Evolutionary conservation across 2,888 invertebrate species (phyloP).

Genomic region (Pardosa pseudoannulata): DNA sequence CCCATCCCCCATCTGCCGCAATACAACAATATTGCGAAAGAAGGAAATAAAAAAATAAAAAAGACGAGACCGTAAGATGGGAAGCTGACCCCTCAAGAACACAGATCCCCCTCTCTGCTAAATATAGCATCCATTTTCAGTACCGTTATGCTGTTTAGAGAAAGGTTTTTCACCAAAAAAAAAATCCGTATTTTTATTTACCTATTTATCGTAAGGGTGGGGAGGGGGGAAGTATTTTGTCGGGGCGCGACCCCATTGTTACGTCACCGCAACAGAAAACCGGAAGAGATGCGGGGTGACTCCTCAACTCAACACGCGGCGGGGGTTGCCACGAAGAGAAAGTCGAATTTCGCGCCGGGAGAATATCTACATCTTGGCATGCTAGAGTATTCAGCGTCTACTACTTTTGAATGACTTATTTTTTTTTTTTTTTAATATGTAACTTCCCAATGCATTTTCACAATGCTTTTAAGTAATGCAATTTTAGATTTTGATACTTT

Average conservation of each 20-base stretch:
- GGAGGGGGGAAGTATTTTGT: constrained; percentile 36
- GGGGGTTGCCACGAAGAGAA: constrained; percentile 14
- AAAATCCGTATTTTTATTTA: constrained; percentile 66
- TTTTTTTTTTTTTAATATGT: too few relatives aligned
- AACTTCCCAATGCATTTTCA: too few relatives aligned
- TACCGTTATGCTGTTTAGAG: constrained; percentile 47
- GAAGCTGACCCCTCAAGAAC: constrained; percentile 61
- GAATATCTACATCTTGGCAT: background rate
- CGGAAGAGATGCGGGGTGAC: constrained; percentile 53
- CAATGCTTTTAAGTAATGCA: too few relatives aligned
- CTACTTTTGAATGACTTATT: too few relatives aligned
- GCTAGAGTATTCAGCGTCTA: too few relatives aligned
- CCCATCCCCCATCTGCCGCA: constrained; percentile 38
- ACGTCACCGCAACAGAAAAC: constrained; percentile 60
- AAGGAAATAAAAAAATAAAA: too few relatives aligned
- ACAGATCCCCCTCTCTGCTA: constrained; percentile 21
- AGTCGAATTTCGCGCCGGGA: background rate
- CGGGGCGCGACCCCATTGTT: constrained; percentile 49
- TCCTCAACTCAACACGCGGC: constrained; percentile 25
- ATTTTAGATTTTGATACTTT: too few relatives aligned
- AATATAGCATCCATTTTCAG: constrained; percentile 53
- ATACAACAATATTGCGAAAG: constrained; percentile 49
- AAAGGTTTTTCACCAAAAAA: constrained; percentile 25
- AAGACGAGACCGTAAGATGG: constrained; percentile 63
- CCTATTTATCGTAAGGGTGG: constrained; percentile 64